Evolutionary conservation across 2,797 vertebrate genomes (phyloP).

Genomic region (Micrastur ruficollis): DNA sequence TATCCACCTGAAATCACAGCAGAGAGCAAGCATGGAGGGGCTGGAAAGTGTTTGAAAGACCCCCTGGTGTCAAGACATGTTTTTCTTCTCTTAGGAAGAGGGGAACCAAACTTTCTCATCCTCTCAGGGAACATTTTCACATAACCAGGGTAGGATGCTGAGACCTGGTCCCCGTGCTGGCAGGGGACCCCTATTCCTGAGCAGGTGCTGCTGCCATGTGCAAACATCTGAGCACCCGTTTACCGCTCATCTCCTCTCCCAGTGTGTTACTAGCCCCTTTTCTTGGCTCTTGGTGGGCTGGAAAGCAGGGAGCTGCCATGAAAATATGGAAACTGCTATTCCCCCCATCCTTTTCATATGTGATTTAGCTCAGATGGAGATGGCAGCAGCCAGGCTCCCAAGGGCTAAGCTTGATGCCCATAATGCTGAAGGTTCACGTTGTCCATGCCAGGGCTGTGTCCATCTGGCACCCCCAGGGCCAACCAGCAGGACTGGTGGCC

Average conservation of each 20-base stretch:
- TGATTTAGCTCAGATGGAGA: not conserved
- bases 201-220: not conserved
- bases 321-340: not conserved
- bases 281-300: not conserved
- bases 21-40: rapidly evolving
- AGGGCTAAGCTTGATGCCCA: not conserved
- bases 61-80: not conserved
- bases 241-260: not conserved
- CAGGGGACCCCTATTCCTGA: rapidly evolving
- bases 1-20: not conserved
- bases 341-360: not conserved
- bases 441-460: not conserved
- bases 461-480: not conserved
- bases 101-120: not conserved
- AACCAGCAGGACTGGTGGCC: not conserved
- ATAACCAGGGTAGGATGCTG: not conserved
- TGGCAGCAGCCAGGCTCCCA: not conserved
- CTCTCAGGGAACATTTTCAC: not conserved
- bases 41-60: not conserved
- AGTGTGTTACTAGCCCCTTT: not conserved
- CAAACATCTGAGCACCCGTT: not conserved
- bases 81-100: not conserved
- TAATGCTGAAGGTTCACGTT: not conserved
- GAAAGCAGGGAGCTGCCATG: not conserved
- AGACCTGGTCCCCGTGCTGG: rapidly evolving